A percentile compares a stretch with the other conserved stretches of the same genome.
Conservation (phyloP, 2,113 vertebrate genomes). For the Poecile atricapillus region DNA sequence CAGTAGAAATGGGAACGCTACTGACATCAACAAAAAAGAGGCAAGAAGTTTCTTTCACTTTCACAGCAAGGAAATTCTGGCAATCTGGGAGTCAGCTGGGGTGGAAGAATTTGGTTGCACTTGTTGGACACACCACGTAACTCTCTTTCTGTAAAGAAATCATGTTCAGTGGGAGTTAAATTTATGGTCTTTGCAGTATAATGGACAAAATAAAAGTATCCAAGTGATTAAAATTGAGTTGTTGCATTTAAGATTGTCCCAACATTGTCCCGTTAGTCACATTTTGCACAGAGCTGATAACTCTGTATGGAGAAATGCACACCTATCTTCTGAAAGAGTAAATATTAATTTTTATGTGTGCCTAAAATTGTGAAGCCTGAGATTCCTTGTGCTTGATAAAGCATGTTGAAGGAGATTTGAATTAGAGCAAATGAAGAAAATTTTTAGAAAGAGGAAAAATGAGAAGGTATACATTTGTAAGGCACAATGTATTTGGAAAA, state of each 20-base stretch:
- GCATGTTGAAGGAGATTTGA: neutral
- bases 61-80: neutral
- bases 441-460: neutral
- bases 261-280: neutral
- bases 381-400: neutral
- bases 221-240: neutral
- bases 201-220: neutral
- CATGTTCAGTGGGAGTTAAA: neutral
- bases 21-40: neutral
- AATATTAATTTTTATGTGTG: neutral
- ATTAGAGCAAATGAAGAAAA: neutral
- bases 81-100: neutral
- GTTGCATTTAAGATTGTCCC: neutral
- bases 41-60: neutral
- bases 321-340: neutral
- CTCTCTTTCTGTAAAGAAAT: neutral
- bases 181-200: neutral
- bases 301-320: neutral
- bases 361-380: neutral
- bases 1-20: neutral
- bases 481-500: neutral
- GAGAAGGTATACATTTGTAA: neutral
- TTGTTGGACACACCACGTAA: neutral
- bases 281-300: neutral
- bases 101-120: neutral